A percentile compares a stretch with the other conserved stretches of the same genome.
These are phyloP conservation scores for Hydraecia micacea DNA, from an alignment of 2,888 invertebrate genomes.

Conservation along the genomic window DNA sequence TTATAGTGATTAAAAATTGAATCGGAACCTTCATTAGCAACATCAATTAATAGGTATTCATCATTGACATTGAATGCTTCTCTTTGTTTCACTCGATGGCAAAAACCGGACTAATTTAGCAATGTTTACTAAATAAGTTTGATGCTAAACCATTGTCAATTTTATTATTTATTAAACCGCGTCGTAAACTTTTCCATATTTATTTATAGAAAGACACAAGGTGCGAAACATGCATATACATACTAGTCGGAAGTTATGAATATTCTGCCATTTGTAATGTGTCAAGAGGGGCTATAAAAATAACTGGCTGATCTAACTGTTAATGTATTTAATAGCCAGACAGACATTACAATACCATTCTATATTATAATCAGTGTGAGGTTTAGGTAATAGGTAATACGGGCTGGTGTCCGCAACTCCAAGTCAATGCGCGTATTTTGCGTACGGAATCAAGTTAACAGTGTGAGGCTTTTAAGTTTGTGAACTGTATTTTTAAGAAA, in stretches of 20 bases:
- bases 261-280: constrained; percentile 48
- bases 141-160: background rate
- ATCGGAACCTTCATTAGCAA: background rate
- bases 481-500: background rate
- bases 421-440: too few species aligned
- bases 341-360: background rate
- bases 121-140: constrained; percentile 11
- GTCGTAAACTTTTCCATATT: constrained; percentile 43
- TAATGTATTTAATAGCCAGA: background rate
- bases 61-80: background rate
- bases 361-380: background rate
- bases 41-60: background rate
- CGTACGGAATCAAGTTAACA: too few species aligned
- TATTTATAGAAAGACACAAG: constrained; percentile 27
- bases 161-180: background rate
- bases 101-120: constrained; percentile 1
- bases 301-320: constrained; percentile 30
- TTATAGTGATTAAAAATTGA: background rate
- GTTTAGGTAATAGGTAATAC: too few species aligned
- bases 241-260: constrained; percentile 53
- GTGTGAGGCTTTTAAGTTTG: background rate
- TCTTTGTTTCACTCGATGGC: background rate
- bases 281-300: constrained; percentile 43
- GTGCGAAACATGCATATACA: constrained; percentile 26
- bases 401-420: too few species aligned